Percentiles rank a stretch among this genome's conserved stretches.
Evolutionary conservation across 2,113 vertebrate genomes (phyloP).

Genomic region (Gyps fulvus): DNA sequence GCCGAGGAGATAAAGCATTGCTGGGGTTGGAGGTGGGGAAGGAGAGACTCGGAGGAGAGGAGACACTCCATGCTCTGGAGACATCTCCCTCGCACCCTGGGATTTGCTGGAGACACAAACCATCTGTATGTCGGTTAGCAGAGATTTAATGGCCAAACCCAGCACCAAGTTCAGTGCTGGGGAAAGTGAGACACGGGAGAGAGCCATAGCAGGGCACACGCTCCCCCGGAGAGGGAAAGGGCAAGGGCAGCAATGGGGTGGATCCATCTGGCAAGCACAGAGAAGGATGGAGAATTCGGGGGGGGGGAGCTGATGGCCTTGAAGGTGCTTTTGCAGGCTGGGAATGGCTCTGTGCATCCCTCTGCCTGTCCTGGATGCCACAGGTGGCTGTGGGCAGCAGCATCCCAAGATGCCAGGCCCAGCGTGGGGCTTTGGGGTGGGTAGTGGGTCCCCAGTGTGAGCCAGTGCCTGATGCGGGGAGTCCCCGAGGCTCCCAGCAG

Average conservation of each 20-base stretch:
- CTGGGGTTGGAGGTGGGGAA: neutral
- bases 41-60: neutral
- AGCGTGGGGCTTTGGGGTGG: neutral
- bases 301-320: neutral
- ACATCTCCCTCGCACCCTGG: slow-evolving; percentile 28
- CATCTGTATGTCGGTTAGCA: slow-evolving; percentile 13
- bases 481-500: neutral
- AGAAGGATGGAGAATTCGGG: neutral
- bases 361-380: neutral
- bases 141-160: slow-evolving; percentile 7
- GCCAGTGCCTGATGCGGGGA: neutral
- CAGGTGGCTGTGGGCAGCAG: rapidly evolving
- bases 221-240: neutral
- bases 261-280: neutral
- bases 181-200: neutral
- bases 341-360: neutral
- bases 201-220: neutral
- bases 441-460: rapidly evolving
- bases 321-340: neutral
- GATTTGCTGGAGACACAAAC: slow-evolving; percentile 42
- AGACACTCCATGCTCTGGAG: neutral
- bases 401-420: neutral
- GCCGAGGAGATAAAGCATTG: neutral
- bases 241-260: neutral
- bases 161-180: neutral